Base-by-base conservation (phyloP, 1,140 invertebrate genomes). In the Bombus impatiens region DNA sequence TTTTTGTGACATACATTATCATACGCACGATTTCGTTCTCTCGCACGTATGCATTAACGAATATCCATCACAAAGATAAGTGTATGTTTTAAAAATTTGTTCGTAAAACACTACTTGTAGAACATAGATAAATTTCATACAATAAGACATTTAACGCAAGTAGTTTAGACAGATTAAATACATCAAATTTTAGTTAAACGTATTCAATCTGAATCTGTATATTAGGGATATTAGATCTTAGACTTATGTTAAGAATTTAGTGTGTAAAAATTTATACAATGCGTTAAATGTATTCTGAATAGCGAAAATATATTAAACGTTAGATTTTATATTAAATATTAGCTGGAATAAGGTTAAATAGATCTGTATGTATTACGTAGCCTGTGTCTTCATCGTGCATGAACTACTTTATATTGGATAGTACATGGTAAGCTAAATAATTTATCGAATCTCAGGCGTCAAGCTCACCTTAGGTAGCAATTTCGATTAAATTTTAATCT, bases 1-100 rank as follows among this genome's bases (percentile, higher is more conserved):
- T 83, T 62, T 62, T 74, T 59, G 18, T 44, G 37, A 44, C 70
- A 40, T 42, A 42, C 15, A 68, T 83, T 78, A 83, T 83, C 42
- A 37, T 25, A 9, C 57, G 28, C 5, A 40, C 12, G 10, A 40
- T 40, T 72, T 72, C 40, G 28, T 72, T n/a, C 70, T 13, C 68
- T 40, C 10, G 68, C 22, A 12, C 12, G 37, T 71, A 70, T 4
- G 68, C 2, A 35, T 70, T 70, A 40, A 28, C 28, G 10, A 28
- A 42, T n/a, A n/a, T 40, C 2, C 13, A 15, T 1, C 4, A n/a
- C 8, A 42, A 15, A 40, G 5, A n/a, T 15, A 42, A 42, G 13
- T 71, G n/a, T 40, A 6, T 40, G 2, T 13, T 35, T 40, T 28
- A 71, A 12, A 40, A 42, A 42, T 25, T 25, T 10, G 1, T 40